Conservation (phyloP, 2,888 invertebrate species). For the Acheta domesticus region DNA sequence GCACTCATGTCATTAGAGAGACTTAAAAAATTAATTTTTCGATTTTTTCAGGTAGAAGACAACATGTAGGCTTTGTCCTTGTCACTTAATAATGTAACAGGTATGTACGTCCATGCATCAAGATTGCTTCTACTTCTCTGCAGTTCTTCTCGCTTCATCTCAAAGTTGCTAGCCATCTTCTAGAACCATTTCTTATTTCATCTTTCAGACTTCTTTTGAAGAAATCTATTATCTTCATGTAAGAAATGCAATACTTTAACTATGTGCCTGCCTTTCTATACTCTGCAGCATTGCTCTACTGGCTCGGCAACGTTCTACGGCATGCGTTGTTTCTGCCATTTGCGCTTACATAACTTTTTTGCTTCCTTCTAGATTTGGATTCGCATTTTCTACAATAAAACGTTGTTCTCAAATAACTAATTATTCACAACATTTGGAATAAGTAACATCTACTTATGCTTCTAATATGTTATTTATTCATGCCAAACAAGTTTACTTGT, state of each 20-base stretch:
- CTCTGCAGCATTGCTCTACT: neutral
- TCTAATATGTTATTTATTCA: too few relatives aligned
- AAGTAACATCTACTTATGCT: too few relatives aligned
- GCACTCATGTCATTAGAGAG: neutral
- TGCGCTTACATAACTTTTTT: neutral
- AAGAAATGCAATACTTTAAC: conserved; percentile 2
- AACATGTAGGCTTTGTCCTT: conserved; percentile 7
- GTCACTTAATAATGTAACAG: conserved; percentile 18
- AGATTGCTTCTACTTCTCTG: conserved; percentile 7
- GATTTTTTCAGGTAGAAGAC: conserved; percentile 9
- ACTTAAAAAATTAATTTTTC: neutral
- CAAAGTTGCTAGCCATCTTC: conserved; percentile 10
- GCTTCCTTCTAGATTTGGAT: neutral
- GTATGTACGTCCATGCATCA: neutral
- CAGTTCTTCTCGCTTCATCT: conserved; percentile 18
- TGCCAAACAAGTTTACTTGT: too few relatives aligned
- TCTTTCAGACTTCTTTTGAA: neutral
- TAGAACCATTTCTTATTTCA: conserved; percentile 4
- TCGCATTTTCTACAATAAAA: neutral
- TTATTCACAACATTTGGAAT: too few relatives aligned
- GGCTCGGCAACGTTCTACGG: neutral
- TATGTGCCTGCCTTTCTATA: neutral
- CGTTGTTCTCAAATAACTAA: neutral
- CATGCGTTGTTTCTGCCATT: neutral
- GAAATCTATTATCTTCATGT: neutral